Evolutionary conservation across 2,113 vertebrate species (phyloP).

Genomic region (Otus sunia): DNA sequence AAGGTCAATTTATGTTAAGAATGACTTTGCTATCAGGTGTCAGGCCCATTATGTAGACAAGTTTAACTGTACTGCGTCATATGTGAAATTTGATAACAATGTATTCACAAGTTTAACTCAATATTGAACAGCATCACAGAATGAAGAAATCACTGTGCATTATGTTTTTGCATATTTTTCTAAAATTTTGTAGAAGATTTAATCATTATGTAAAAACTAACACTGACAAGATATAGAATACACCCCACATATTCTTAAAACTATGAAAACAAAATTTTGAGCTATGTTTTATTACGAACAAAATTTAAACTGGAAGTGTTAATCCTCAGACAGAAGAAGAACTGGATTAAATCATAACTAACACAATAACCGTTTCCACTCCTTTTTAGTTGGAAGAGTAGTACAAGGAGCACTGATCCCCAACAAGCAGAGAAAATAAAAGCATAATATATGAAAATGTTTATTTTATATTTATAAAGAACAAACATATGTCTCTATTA

Average conservation of each 20-base stretch:
- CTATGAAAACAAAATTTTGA: neutral
- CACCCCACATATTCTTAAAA: neutral
- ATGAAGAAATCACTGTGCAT: neutral
- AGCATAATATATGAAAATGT: neutral
- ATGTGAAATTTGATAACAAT: slow-evolving; percentile 19
- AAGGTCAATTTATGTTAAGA: slow-evolving; percentile 49
- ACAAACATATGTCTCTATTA: neutral
- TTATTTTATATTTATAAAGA: neutral
- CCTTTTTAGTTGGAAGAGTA: neutral
- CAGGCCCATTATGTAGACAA: slow-evolving; percentile 27
- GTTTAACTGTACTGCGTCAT: slow-evolving; percentile 32
- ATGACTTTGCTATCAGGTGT: slow-evolving; percentile 29
- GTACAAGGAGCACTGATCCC: neutral
- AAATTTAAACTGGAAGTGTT: neutral
- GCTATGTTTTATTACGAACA: neutral
- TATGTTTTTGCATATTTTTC: neutral
- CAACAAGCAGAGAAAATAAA: neutral
- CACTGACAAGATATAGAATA: neutral
- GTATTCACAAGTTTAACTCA: slow-evolving; percentile 9
- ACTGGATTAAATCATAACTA: neutral
- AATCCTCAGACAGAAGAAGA: neutral
- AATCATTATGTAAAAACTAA: neutral
- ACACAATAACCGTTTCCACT: neutral
- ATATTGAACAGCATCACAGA: neutral
- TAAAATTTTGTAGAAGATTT: neutral